phyloP scores from a whole-genome alignment of 2,797 vertebrate species.

The Falco concolor region DNA sequence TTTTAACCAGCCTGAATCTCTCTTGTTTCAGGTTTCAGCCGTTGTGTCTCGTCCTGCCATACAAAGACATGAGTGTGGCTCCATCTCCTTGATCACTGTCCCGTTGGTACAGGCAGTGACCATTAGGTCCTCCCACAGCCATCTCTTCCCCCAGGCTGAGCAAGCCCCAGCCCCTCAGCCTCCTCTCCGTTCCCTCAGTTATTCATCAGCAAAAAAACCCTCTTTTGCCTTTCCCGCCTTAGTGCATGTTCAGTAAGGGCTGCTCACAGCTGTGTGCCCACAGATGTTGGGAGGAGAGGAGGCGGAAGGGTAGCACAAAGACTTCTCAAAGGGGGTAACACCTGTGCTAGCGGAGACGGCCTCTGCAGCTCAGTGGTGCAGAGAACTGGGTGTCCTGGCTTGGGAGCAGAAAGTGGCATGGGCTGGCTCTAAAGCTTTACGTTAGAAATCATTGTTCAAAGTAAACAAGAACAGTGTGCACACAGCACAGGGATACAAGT shows the following conservation, averaged over 20 bases:
- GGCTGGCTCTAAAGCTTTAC: neutral
- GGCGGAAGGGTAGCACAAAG: neutral
- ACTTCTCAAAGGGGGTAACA: neutral
- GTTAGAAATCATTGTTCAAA: neutral
- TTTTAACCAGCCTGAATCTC: neutral
- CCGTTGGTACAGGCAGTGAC: neutral
- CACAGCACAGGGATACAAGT: neutral
- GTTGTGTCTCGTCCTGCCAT: neutral
- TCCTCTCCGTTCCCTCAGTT: neutral
- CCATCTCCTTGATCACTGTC: neutral
- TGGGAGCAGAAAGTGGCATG: neutral
- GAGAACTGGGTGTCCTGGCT: neutral
- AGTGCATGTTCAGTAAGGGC: neutral
- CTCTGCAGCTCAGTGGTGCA: neutral
- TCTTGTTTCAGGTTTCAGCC: neutral
- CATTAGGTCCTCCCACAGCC: neutral
- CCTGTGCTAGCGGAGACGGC: neutral
- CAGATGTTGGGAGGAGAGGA: neutral
- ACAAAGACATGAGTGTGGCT: fast-evolving
- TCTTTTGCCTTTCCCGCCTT: neutral
- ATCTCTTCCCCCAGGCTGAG: neutral
- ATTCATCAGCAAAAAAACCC: neutral
- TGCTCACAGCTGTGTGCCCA: neutral
- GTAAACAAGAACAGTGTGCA: neutral
- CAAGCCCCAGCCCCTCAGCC: neutral